Evolutionary conservation across 2,888 invertebrate genomes (phyloP).

Genomic region (Sthenelais limicola): DNA sequence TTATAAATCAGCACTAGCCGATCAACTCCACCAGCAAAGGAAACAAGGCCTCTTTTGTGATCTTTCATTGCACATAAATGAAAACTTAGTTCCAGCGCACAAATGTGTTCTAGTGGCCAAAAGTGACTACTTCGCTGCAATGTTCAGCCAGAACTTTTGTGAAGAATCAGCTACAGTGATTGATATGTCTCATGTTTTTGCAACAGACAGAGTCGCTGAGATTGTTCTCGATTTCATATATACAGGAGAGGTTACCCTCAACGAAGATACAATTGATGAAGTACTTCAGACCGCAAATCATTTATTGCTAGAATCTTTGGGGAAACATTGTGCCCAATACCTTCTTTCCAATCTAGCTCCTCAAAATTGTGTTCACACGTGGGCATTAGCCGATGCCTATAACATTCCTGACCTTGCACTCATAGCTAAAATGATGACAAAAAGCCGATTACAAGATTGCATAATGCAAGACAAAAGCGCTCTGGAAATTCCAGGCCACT

Average conservation of each 20-base stretch:
- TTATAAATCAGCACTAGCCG: not conserved
- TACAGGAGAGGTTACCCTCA: constrained; percentile 7
- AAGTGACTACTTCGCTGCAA: constrained; percentile 25
- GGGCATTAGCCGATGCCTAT: constrained; percentile 19
- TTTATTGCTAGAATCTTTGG: constrained; percentile 10
- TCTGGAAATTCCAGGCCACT: not conserved
- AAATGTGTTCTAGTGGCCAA: constrained; percentile 23
- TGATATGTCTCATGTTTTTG: constrained; percentile 22
- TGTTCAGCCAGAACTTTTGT: constrained; percentile 12
- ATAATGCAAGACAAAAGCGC: not conserved
- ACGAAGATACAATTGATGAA: constrained; percentile 8
- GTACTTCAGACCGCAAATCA: constrained; percentile 9
- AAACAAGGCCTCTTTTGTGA: constrained; percentile 8
- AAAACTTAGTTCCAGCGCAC: not conserved
- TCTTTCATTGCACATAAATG: constrained; percentile 1
- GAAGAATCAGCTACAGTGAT: not conserved
- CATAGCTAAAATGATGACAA: constrained; percentile 9
- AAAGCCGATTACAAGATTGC: constrained; percentile 23
- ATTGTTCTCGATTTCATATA: constrained; percentile 1
- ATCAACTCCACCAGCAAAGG: not conserved
- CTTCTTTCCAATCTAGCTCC: constrained; percentile 11
- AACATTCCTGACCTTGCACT: constrained; percentile 13
- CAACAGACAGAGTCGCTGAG: not conserved
- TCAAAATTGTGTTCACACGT: constrained; percentile 16
- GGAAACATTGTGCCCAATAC: constrained; percentile 21